Percentiles rank a stretch among this genome's conserved stretches.
Conservation (phyloP, 2,797 vertebrate genomes). For the Erpetoichthys calabaricus region DNA sequence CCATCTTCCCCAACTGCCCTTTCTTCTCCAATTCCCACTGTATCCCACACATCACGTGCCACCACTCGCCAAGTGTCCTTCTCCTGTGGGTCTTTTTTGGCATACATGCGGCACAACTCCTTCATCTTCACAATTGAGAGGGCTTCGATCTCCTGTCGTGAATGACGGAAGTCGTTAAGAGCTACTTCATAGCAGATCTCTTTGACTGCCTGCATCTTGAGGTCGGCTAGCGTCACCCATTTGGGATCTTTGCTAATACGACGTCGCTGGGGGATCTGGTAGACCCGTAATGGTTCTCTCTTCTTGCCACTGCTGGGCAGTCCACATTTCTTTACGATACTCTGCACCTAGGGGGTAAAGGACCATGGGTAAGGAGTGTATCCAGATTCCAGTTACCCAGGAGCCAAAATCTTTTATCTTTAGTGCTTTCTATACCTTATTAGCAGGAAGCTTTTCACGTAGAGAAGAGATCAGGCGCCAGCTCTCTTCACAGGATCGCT, state of each 20-base stretch:
- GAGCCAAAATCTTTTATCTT: background rate
- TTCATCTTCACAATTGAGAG: constrained; percentile 79
- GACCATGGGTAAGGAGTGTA: background rate
- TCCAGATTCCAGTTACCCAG: background rate
- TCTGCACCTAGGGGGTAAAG: constrained; percentile 35
- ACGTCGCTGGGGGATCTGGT: constrained; percentile 76
- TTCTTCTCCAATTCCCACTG: constrained; percentile 65
- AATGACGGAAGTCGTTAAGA: constrained; percentile 69
- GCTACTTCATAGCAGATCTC: constrained; percentile 87
- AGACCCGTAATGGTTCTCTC: constrained; percentile 64
- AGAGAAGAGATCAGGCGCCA: constrained; percentile 78
- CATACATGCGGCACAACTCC: constrained; percentile 69
- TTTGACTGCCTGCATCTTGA: constrained; percentile 77
- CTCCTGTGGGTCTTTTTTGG: constrained; percentile 51
- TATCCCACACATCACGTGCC: constrained; percentile 76
- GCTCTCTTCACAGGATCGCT: constrained; percentile 80
- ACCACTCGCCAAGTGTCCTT: constrained; percentile 64
- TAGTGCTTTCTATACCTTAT: constrained; percentile 34
- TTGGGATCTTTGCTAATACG: constrained; percentile 67
- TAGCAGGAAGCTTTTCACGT: constrained; percentile 71
- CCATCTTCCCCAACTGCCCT: constrained; percentile 27
- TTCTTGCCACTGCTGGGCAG: constrained; percentile 75
- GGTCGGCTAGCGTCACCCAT: constrained; percentile 63
- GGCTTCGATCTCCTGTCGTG: constrained; percentile 69
- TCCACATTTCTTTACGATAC: constrained; percentile 70